phyloP scores from a whole-genome alignment of 2,113 vertebrate genomes.

The Empidonax alnorum region DNA sequence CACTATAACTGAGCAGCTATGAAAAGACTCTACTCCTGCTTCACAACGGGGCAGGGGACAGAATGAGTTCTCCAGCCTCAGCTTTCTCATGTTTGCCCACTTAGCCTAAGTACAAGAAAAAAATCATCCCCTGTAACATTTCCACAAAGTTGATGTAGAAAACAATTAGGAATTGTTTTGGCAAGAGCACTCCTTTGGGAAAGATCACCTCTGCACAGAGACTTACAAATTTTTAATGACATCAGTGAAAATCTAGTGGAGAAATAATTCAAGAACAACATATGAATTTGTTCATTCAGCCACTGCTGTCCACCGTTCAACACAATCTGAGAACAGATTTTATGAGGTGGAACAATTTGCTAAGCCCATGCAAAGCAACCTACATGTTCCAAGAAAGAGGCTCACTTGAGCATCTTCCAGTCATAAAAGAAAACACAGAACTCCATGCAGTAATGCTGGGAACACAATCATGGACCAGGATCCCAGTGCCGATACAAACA shows the following conservation, averaged over 20 bases:
- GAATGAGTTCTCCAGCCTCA: not conserved
- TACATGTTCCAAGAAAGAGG: not conserved
- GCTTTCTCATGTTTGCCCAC: not conserved
- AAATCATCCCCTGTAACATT: not conserved
- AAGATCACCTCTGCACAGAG: not conserved
- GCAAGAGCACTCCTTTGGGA: not conserved
- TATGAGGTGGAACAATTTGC: not conserved
- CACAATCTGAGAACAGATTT: not conserved
- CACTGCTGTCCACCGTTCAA: not conserved
- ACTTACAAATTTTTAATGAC: not conserved
- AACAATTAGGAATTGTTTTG: not conserved
- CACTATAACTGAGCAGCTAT: not conserved
- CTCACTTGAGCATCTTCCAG: not conserved
- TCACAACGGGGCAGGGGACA: not conserved
- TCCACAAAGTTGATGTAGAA: not conserved
- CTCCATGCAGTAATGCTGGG: accelerated
- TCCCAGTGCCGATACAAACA: not conserved
- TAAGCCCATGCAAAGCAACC: not conserved
- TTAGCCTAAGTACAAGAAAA: not conserved
- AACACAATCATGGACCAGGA: not conserved
- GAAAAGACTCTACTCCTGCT: not conserved
- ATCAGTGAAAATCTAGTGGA: not conserved
- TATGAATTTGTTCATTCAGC: not conserved
- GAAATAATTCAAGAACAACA: not conserved
- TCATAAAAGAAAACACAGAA: accelerated